Percentiles rank a stretch among this genome's conserved stretches.
These are phyloP conservation scores for Apodemia hepburni DNA, from an alignment of 2,888 invertebrate species.

Conservation along the genomic window DNA sequence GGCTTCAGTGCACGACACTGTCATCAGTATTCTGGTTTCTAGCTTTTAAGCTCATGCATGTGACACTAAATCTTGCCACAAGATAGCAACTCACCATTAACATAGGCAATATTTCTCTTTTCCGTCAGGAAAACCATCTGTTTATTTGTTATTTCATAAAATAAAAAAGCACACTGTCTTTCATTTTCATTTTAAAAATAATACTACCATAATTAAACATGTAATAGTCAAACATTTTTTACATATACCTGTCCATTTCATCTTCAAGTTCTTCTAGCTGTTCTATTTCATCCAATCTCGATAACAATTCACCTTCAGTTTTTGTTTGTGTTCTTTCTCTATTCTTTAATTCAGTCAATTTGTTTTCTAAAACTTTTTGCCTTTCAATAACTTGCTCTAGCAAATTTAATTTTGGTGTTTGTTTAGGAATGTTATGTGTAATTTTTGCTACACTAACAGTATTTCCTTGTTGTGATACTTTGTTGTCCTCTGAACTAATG, in stretches of 20 bases:
- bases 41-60: too few species aligned
- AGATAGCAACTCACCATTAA: too few species aligned
- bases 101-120: too few species aligned
- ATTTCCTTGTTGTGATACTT: neutral
- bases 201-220: too few species aligned
- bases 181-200: too few species aligned
- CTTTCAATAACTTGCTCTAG: slow-evolving; percentile 56
- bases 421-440: slow-evolving; percentile 26
- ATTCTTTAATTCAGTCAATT: slow-evolving; percentile 49
- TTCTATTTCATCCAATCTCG: slow-evolving; percentile 77
- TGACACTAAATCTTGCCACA: too few species aligned
- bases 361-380: slow-evolving; percentile 55
- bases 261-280: slow-evolving; percentile 75
- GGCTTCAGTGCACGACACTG: too few species aligned
- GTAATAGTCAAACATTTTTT: too few species aligned
- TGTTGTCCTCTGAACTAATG: slow-evolving; percentile 21
- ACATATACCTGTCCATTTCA: slow-evolving; percentile 71
- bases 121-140: too few species aligned
- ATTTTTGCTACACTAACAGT: slow-evolving; percentile 28
- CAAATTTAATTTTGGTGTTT: slow-evolving; percentile 45
- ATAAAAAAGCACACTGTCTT: too few species aligned
- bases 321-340: slow-evolving; percentile 44
- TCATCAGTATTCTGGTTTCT: too few species aligned
- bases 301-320: slow-evolving; percentile 63
- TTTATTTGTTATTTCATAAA: too few species aligned